Evolutionary conservation across 2,888 invertebrate species (phyloP), one percentile per base, ranked within the genome.

Genomic region (Tanytarsus gracilentus): DNA sequence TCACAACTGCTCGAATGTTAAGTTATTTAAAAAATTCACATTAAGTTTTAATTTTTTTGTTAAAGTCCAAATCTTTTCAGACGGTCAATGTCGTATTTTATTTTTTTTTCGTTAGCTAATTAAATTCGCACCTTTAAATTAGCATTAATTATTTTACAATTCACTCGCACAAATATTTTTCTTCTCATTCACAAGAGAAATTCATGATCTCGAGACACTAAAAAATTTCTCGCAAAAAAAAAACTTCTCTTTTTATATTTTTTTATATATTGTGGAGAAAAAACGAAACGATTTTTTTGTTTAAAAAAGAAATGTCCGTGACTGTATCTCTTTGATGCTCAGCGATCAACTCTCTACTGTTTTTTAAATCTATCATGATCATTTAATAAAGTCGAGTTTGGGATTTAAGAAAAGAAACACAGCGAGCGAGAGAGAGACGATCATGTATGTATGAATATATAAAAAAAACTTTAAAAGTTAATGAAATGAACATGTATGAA

Each of bases 311-410:
- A 33, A 33, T 33, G 33, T 44, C 44, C 44, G 58, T 29, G 29
- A 48, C 23, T 23, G 30, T 58, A 58, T 58, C 58, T n/a, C n/a
- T 58, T 58, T 58, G 58, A 58, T 48, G 58, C 48, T 61, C 64
- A 62, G 61, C 63, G 62, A 64, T 64, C 64, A 64, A 63, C 63
- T 64, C 64, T 63, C 63, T 63, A 64, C 64, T 64, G 63, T 61
- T 60, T 60, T 59, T 58, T 63, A 61, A 61, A 52, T 61, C 56
- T 62, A 62, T 61, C 56, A 50, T 52, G 50, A 58, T 58, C 60
- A 62, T 63, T 63, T 60, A 60, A 60, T 60, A 60, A 60, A 60
- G 60, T 60, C 36, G 60, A n/a, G 60, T 60, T 44, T 44, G 44
- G 60, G 60, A 60, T 60, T 60, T 60, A 60, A 50, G 49, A 59